phyloP scores from a whole-genome alignment of 2,797 vertebrate genomes.

The Harpagifer antarcticus region DNA sequence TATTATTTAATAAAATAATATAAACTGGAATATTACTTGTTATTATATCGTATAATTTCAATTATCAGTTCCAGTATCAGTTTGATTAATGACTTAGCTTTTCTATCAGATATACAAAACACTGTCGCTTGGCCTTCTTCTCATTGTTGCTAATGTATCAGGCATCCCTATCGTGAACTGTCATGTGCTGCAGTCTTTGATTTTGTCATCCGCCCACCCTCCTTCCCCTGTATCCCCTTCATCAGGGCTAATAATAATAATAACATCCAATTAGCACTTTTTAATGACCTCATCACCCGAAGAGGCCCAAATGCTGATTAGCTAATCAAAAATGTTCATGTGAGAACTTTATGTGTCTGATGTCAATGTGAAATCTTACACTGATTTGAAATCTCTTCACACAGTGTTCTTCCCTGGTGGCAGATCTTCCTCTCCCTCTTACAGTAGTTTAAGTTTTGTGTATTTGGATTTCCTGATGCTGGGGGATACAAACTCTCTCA shows the following conservation, averaged over 20 bases:
- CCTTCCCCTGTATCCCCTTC: slow-evolving; percentile 1
- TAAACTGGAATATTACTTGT: no score
- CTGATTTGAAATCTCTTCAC: slow-evolving; percentile 39
- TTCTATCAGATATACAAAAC: neutral
- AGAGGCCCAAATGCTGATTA: slow-evolving; percentile 59
- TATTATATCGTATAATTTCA: no score
- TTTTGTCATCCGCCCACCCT: slow-evolving; percentile 44
- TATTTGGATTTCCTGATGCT: slow-evolving; percentile 17
- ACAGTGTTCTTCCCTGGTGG: slow-evolving; percentile 1
- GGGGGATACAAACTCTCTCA: neutral
- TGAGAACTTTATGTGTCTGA: neutral
- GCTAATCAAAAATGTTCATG: slow-evolving; percentile 44
- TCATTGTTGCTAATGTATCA: slow-evolving; percentile 10
- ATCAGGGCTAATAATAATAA: slow-evolving; percentile 63
- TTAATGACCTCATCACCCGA: slow-evolving; percentile 66
- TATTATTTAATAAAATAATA: no score
- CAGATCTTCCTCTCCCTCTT: neutral
- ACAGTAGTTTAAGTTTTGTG: slow-evolving; percentile 1
- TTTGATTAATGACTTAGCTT: neutral
- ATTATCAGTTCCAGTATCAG: no score
- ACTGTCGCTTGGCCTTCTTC: slow-evolving; percentile 5
- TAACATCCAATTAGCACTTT: slow-evolving; percentile 71
- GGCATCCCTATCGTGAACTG: slow-evolving; percentile 22
- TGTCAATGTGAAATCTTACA: slow-evolving; percentile 31
- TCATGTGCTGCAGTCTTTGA: slow-evolving; percentile 7